A percentile compares a stretch with the other conserved stretches of the same genome.
These are phyloP conservation scores for Centropus unirufus DNA, from an alignment of 2,113 vertebrate species.

Conservation along the genomic window DNA sequence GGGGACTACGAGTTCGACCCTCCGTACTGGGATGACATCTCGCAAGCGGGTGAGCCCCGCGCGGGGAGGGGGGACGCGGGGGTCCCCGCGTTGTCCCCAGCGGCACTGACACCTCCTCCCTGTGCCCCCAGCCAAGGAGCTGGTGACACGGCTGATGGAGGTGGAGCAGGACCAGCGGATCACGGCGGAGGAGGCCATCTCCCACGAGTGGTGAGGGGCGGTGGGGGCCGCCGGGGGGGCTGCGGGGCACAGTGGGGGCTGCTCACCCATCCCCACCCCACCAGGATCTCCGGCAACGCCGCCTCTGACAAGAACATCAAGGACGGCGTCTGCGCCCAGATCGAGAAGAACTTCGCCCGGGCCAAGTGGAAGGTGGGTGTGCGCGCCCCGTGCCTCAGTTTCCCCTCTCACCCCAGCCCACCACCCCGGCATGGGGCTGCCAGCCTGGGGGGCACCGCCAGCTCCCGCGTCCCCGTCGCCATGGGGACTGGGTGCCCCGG, in stretches of 20 bases:
- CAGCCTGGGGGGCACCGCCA: background rate
- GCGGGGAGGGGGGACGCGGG: accelerated
- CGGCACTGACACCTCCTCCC: background rate
- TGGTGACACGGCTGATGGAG: slow-evolving; percentile 95
- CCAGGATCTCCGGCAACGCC: slow-evolving; percentile 96
- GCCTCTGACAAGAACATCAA: slow-evolving; percentile 99
- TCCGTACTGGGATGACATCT: slow-evolving; percentile 98
- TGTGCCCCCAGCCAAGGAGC: slow-evolving; percentile 80
- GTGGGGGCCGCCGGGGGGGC: accelerated
- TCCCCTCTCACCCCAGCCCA: background rate
- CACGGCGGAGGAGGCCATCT: slow-evolving; percentile 95
- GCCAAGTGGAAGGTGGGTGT: slow-evolving; percentile 95
- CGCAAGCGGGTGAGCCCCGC: slow-evolving; percentile 86
- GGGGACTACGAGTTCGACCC: slow-evolving; percentile 98
- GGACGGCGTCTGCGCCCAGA: slow-evolving; percentile 95
- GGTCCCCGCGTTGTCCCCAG: background rate
- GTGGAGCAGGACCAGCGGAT: slow-evolving; percentile 97
- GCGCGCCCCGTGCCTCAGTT: background rate
- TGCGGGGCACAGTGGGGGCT: accelerated
- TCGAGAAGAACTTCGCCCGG: slow-evolving; percentile 98
- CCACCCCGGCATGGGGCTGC: background rate
- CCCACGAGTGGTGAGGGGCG: slow-evolving; percentile 88
- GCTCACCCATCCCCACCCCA: background rate
- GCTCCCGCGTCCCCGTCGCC: too few species aligned
- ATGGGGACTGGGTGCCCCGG: background rate